Evolutionary conservation across 2,888 invertebrate species (phyloP), one percentile per base, ranked within the genome.

Genomic region (Nesidiocoris tenuis): DNA sequence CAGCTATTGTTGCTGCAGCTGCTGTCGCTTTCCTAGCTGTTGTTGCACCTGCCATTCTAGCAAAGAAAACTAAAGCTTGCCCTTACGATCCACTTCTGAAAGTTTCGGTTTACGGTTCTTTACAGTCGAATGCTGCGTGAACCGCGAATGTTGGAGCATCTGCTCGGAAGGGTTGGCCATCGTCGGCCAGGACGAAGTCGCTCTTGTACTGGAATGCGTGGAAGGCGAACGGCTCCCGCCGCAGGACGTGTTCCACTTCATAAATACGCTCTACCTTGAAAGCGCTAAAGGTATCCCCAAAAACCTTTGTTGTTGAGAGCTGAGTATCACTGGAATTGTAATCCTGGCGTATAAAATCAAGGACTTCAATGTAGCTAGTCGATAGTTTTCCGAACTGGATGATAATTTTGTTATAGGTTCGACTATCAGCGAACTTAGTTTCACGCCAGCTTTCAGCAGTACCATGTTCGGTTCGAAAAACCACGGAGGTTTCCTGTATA

Each of bases 111-210:
- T 39, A 39, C 39, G 39, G n/a, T 1, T 39, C 18, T 57, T 76
- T 76, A 12, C 57, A 91, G 92, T 93, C 85, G 89, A 89, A 81
- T 93, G 93, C 82, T 91, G 91, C 82, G 88, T 91, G 78, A 90
- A 90, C 81, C 88, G 88, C 80, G 86, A 86, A 77, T 90, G 90
- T 77, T 92, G 94, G 88, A 91, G 91, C 82, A 90, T 93, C 81
- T 88, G 90, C 21, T 91, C 92, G 0, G 86, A 87, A 79, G 94
- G 94, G 16, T 85, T 94, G 83, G 89, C 90, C 77, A 89, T 90
- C 76, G 92, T 93, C 18, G 93, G 92, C 1, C 94, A 93, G 82
- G 93, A 94, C 82, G 94, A 94, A 84, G 85, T 95, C 19, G 88
- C 93, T 63, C 87, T 93, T 75, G 82, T 94, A 56, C 84, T 94